Conservation (phyloP, 2,888 invertebrate species). For the Alsophila aescularia region DNA sequence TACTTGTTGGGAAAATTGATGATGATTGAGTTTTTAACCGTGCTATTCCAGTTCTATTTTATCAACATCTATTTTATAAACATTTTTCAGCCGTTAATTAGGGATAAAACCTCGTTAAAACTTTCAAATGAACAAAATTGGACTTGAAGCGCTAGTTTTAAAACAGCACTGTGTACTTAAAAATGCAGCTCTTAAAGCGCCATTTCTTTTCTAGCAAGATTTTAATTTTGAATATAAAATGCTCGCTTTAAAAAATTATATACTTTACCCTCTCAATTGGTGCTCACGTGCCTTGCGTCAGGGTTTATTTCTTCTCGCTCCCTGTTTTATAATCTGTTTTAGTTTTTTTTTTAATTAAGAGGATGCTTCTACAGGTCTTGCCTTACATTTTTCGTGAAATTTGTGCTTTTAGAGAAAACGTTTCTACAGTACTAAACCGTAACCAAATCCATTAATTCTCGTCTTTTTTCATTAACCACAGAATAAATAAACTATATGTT, state of each 20-base stretch:
- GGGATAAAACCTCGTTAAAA: conserved; percentile 4
- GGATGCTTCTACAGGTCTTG: no score
- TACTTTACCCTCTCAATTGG: neutral
- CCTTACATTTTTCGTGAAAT: no score
- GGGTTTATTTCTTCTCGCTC: neutral
- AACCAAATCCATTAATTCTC: no score
- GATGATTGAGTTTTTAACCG: neutral
- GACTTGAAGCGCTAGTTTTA: conserved; percentile 6
- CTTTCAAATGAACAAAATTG: neutral
- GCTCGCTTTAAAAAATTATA: neutral
- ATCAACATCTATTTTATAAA: neutral
- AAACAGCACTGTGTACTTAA: conserved; percentile 11
- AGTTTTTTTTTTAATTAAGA: neutral
- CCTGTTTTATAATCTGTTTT: neutral
- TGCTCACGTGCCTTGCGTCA: neutral
- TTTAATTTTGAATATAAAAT: conserved; percentile 14
- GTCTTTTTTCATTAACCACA: no score
- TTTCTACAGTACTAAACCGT: no score
- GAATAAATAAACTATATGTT: no score
- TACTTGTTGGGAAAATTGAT: no score
- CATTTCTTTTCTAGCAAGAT: conserved; percentile 1
- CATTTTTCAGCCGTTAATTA: conserved; percentile 11
- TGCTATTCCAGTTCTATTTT: neutral
- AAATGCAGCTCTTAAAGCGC: conserved; percentile 7
- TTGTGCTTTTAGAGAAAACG: no score